Base-by-base conservation (phyloP, 2,113 vertebrate species). In the Hemibagrus wyckioides region DNA sequence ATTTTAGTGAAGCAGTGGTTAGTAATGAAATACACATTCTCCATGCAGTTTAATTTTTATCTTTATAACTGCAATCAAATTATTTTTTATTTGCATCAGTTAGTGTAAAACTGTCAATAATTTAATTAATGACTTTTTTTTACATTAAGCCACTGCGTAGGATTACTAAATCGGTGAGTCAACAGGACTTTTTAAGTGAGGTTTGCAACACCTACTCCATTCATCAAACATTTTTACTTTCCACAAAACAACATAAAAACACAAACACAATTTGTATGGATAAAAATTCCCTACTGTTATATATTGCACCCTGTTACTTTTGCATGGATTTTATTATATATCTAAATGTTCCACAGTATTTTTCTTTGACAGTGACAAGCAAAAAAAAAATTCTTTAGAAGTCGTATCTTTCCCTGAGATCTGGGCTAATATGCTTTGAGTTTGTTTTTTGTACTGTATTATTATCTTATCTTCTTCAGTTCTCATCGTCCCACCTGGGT, bases 121-220 rank as follows among this genome's bases (percentile, higher is more conserved):
- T 90, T 57, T 91, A 89, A 88, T 90, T 56, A 76, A 83, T 69
- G 92, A 36, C 79, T 93, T 89, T 94, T 81, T 93, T 88, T n/a
- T 48, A 92, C 91, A 87, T 90, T 90, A 94, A 95, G 94, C 93
- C 95, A 90, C 90, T 95, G 90, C 93, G 92, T 90, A 92, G 93
- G 93, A 95, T 95, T 89, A 93, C 94, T 76, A 96, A 95, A 94
- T 96, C 94, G 93, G 94, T 96, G 91, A 95, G 94, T 95, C 61
- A 77, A 44, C 61, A 85, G 23, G 28, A 48, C 14, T 36, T 48
- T 41, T 77, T 19, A 48, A 52, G 10, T 65, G 19, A 77, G 19
- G 44, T 48, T 52, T 75, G 25, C 28, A 84, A 56, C 25, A 56
- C 15, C 30, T 75, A 41, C 25, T 59, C 25, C 80, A 80, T 50